A percentile compares a stretch with the other conserved stretches of the same genome.
Evolutionary conservation across 2,888 invertebrate genomes (phyloP).

Genomic region (Drosophila quinaria): DNA sequence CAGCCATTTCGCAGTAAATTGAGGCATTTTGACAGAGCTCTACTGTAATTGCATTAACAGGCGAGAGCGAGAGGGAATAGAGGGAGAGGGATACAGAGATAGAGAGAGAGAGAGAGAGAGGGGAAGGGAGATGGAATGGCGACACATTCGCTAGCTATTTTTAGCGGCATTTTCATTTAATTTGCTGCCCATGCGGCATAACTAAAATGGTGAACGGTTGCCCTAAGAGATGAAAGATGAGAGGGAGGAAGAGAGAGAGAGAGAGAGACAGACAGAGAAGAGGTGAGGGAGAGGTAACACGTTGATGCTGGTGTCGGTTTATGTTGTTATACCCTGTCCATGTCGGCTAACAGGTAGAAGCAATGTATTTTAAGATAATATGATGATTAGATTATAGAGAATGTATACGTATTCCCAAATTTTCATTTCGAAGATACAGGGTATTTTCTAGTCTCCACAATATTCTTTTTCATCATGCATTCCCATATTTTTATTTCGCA

Average conservation of each 20-base stretch:
- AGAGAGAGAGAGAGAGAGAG: not conserved
- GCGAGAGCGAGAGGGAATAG: not conserved
- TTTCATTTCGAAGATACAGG: too few relatives aligned
- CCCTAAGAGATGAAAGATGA: conserved; percentile 39
- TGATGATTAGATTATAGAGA: not conserved
- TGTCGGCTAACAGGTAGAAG: not conserved
- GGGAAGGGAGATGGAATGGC: conserved; percentile 18
- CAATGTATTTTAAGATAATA: not conserved
- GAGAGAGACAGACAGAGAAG: conserved; percentile 1
- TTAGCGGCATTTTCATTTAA: conserved; percentile 76
- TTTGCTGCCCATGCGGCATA: conserved; percentile 74
- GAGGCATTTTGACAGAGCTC: conserved; percentile 69
- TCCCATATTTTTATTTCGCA: too few relatives aligned
- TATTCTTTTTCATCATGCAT: too few relatives aligned
- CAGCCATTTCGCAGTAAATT: conserved; percentile 77
- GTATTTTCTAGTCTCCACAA: not conserved
- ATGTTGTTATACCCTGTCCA: conserved; percentile 31
- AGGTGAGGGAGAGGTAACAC: not conserved
- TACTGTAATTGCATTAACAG: conserved; percentile 68
- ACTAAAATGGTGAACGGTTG: conserved; percentile 66
- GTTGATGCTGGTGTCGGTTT: conserved; percentile 24
- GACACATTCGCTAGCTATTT: conserved; percentile 69
- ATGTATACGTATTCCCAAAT: too few relatives aligned
- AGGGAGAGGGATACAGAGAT: not conserved
- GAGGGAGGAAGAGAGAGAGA: not conserved